Base-by-base conservation (phyloP, 2,113 vertebrate genomes). In the Hippocampus zosterae region DNA sequence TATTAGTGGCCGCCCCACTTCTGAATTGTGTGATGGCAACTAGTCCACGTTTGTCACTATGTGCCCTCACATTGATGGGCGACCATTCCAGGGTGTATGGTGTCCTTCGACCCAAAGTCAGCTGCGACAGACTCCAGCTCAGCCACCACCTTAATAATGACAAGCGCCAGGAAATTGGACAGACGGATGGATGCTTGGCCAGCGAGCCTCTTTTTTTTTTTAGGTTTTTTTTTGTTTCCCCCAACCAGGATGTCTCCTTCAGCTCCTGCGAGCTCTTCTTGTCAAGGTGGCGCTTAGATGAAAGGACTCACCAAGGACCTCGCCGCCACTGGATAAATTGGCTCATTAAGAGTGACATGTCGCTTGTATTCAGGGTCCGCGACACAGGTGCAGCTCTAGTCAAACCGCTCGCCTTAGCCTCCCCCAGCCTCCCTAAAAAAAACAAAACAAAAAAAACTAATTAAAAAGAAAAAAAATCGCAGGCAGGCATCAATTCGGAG, bases 191-290 rank as follows among this genome's bases (percentile, higher is more conserved):
- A 53, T 9, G 10, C 23, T 55, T n/a, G 52, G 88, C 90, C 94
- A 91, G 91, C 86, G 83, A 87, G 85, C 82, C 84, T 83, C 82
- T 78, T 78, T 81, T 70, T 79, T 81, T 0, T 33, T 33, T 33
- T 33, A 5, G 29, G 29, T 33, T 33, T 33, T 3, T 3, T 33
- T 33, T 33, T 33, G 33, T 33, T 37, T 1, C 33, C 13, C 10
- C 2, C 42, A 13, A 44, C 10, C 42, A 13, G 42, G 42, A 44
- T 15, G 42, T 77, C 12, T 62, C 69, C 64, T 56, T 21, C 69
- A 44, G 69, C 70, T 80, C 77, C 73, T 25, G 52, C 88, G 93
- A 92, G 93, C 91, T 94, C 88, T 94, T 93, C 94, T 95, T 96
- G 81, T 87, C 84, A 75, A 70, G 56, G 90, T 73, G 82, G 83